These are phyloP conservation scores for Hirtodrosophila histrioides DNA, from an alignment of 2,888 invertebrate species.

Conservation along the genomic window DNA sequence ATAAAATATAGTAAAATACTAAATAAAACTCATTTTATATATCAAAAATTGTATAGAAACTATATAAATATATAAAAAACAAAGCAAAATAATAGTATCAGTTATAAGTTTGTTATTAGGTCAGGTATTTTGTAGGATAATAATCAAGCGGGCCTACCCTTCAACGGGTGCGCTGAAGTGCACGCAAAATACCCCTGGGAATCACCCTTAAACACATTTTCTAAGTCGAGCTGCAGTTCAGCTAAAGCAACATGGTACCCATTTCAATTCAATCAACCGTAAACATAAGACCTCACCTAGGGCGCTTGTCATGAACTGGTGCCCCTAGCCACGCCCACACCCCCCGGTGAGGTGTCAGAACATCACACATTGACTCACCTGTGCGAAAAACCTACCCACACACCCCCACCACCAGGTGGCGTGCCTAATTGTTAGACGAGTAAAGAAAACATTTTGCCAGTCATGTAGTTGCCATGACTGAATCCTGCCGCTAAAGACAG, in stretches of 20 bases:
- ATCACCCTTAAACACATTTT: constrained; percentile 25
- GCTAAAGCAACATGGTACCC: constrained; percentile 32
- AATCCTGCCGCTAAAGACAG: constrained; percentile 18
- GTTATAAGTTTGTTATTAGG: background rate
- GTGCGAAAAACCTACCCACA: constrained; percentile 9
- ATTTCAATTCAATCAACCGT: constrained; percentile 73
- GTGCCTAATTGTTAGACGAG: constrained; percentile 71
- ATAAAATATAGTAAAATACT: too few relatives aligned
- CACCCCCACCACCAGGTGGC: constrained; percentile 44
- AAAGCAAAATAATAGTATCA: too few relatives aligned
- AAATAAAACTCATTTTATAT: too few relatives aligned
- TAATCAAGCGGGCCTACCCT: background rate
- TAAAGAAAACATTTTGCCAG: constrained; percentile 51
- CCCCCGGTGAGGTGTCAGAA: constrained; percentile 56
- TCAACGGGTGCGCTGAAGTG: background rate
- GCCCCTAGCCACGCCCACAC: constrained; percentile 31
- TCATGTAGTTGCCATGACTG: constrained; percentile 61
- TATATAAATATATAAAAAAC: too few relatives aligned
- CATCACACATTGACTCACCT: constrained; percentile 51
- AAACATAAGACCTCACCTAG: constrained; percentile 46
- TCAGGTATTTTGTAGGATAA: background rate
- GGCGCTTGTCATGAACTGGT: constrained; percentile 56
- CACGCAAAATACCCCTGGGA: constrained; percentile 8
- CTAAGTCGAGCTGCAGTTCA: constrained; percentile 15
- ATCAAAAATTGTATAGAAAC: too few relatives aligned